These are phyloP conservation scores for Mesopsocus fuscifrons DNA, from an alignment of 2,888 invertebrate genomes.

Conservation along the genomic window DNA sequence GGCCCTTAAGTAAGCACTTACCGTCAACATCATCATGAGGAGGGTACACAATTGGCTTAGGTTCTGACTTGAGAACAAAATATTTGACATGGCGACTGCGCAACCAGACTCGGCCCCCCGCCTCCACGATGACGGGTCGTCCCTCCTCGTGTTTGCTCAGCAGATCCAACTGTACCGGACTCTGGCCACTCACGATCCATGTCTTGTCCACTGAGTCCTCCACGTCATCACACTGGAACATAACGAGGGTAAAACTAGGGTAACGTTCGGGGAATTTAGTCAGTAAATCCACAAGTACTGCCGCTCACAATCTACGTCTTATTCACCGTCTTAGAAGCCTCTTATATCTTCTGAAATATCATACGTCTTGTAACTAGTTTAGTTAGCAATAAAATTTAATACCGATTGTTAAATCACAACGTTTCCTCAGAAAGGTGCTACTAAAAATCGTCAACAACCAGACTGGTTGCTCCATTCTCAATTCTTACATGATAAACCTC, in stretches of 20 bases:
- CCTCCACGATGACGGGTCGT: slow-evolving; percentile 61
- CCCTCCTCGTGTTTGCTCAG: slow-evolving; percentile 38
- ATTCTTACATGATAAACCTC: slow-evolving; percentile 41
- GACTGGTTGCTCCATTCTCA: no score
- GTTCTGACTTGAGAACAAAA: slow-evolving; percentile 59
- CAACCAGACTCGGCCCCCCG: slow-evolving; percentile 65
- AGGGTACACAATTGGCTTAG: slow-evolving; percentile 28
- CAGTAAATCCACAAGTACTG: no score
- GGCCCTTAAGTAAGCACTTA: no score
- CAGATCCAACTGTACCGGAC: slow-evolving; percentile 50
- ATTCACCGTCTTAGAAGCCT: no score
- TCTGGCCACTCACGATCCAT: slow-evolving; percentile 82
- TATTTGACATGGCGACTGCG: slow-evolving; percentile 56
- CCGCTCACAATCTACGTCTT: no score
- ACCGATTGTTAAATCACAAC: no score
- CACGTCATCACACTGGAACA: slow-evolving; percentile 41
- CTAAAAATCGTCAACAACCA: no score
- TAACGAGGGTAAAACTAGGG: no score
- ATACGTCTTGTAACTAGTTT: no score
- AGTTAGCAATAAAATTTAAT: no score
- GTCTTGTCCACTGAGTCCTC: slow-evolving; percentile 66
- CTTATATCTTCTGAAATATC: not conserved
- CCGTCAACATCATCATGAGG: slow-evolving; percentile 43
- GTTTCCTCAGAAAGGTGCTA: no score
- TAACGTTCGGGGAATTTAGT: no score